Evolutionary conservation across 2,888 invertebrate genomes (phyloP), one percentile per base, ranked within the genome.

Genomic region (Lepetodrilus schrolli): DNA sequence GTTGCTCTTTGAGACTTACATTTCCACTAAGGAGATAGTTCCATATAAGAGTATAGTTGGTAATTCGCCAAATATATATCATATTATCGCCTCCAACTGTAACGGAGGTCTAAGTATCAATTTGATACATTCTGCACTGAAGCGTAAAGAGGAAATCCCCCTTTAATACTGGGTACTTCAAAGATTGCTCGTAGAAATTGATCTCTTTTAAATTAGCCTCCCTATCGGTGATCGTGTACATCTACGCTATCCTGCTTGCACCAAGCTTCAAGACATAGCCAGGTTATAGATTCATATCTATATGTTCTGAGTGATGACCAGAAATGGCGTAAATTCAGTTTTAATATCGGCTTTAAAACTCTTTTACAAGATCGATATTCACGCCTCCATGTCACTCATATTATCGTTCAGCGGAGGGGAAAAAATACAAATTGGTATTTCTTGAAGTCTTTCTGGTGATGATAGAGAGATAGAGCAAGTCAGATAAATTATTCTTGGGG

Each of bases 381-480:
- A n/a, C n/a, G n/a, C n/a, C n/a, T n/a, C n/a, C n/a, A n/a, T n/a
- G n/a, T n/a, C n/a, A n/a, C n/a, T 58, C 34, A 17, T 17, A 58
- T 34, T 26, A 58, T 30, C 17, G 26, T 58, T 58, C 58, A 26
- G 34, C 58, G 30, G 58, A 58, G 26, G 58, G 26, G n/a, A n/a
- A n/a, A 58, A 58, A 58, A 26, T 34, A 30, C 58, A 58, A 58
- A 58, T 58, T 58, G 58, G 30, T 34, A 26, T 58, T 58, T 58
- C 58, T 34, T 26, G 26, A 23, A 58, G 34, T 13, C 30, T 17
- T 30, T 17, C 23, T 58, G 58, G 34, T 58, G 58, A 23, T 34
- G n/a, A n/a, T 30, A 34, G 58, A 58, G 26, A 30, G 30, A 30
- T 23, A 30, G 26, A 34, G 34, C 58, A 58, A 58, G 34, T 58